These are phyloP conservation scores for Sisor rabdophorus DNA, from an alignment of 2,113 vertebrate species.

Conservation along the genomic window DNA sequence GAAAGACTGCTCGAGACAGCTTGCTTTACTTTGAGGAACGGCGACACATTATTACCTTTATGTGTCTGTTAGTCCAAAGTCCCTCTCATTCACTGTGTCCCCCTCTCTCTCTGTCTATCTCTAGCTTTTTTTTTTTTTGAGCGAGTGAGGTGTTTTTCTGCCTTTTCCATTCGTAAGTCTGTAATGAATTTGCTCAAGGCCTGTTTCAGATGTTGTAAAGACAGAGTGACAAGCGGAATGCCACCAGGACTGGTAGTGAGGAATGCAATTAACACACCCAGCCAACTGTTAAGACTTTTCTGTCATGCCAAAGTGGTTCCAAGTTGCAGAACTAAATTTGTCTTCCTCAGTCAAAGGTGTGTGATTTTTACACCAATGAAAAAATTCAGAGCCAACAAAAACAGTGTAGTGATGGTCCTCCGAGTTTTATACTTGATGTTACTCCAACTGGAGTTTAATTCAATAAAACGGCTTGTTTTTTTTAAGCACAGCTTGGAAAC, in stretches of 20 bases:
- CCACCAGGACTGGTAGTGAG: background rate
- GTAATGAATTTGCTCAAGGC: background rate
- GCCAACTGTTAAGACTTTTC: background rate
- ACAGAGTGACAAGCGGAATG: background rate
- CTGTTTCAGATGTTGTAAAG: background rate
- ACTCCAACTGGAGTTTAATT: no score
- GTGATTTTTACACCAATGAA: background rate
- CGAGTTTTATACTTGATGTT: background rate
- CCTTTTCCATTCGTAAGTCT: background rate
- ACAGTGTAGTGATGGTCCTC: no score
- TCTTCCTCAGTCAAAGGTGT: background rate
- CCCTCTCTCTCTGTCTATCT: background rate
- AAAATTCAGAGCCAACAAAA: background rate
- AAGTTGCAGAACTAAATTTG: background rate
- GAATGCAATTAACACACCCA: constrained; percentile 2
- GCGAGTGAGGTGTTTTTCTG: background rate
- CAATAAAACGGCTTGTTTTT: no score
- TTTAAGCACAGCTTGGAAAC: background rate
- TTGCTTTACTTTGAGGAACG: constrained; percentile 4
- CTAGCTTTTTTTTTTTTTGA: background rate
- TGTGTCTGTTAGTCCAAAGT: background rate
- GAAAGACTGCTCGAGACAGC: background rate
- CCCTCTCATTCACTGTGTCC: background rate
- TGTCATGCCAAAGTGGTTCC: background rate
- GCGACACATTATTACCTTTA: constrained; percentile 21